Conservation (phyloP, 2,888 invertebrate genomes). For the Drosophila histrio region DNA sequence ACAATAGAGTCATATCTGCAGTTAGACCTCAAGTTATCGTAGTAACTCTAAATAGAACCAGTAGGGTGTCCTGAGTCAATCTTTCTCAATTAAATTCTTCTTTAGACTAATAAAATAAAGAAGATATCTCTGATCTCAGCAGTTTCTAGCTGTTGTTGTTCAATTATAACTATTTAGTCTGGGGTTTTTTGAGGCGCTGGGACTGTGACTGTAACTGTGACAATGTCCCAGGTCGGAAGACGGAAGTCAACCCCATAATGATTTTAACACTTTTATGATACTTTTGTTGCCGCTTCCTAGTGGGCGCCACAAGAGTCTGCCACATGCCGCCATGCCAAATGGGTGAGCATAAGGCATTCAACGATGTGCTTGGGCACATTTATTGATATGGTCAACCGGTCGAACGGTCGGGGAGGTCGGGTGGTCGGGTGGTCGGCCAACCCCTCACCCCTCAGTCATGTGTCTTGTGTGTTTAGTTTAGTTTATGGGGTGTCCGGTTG, state of each 20-base stretch:
- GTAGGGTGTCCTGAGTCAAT: too few relatives aligned
- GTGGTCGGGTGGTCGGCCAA: not conserved
- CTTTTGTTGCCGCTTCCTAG: constrained; percentile 51
- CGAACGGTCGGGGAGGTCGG: not conserved
- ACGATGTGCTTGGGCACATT: constrained; percentile 47
- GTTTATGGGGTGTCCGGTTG: constrained; percentile 80
- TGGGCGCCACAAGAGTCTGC: constrained; percentile 30
- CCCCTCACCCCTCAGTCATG: not conserved
- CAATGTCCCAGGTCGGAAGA: constrained; percentile 38
- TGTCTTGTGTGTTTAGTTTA: constrained; percentile 49
- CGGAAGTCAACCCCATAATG: constrained; percentile 75
- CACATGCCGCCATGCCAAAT: constrained; percentile 33
- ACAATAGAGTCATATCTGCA: too few relatives aligned
- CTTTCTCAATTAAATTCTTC: too few relatives aligned
- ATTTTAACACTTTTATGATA: constrained; percentile 74
- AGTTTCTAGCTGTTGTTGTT: too few relatives aligned
- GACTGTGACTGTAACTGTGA: not conserved
- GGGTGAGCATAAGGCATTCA: constrained; percentile 53
- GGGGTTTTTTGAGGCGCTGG: not conserved
- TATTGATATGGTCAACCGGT: constrained; percentile 48
- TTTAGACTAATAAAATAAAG: too few relatives aligned
- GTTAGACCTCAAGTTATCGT: too few relatives aligned
- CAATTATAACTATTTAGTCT: too few relatives aligned
- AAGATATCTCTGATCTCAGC: too few relatives aligned
- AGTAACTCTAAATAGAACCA: too few relatives aligned